Base-by-base conservation (phyloP, 2,113 vertebrate genomes). In the Rhinichthys klamathensis region DNA sequence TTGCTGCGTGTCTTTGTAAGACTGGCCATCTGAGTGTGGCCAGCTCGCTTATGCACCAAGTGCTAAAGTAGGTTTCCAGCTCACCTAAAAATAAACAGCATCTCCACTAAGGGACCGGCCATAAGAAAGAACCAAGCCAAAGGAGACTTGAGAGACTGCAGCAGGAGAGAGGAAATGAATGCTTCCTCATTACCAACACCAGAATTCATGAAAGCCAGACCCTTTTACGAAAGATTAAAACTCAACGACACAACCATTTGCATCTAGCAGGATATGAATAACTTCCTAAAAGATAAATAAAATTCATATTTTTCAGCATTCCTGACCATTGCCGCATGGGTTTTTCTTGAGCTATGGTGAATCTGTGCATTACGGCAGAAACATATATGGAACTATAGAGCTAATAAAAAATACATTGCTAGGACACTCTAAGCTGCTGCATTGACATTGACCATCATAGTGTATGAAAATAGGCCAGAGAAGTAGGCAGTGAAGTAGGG, bases 61-160 rank as follows among this genome's bases (percentile, higher is more conserved):
- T 89, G 85, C 87, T 82, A 91, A 95, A 95, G 91, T 95, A 94
- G 95, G 94, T 95, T 95, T 95, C 91, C 91, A 95, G 95, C 92
- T 92, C 95, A 95, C 91, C 94, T 95, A 95, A 93, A 95, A 95
- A 94, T 95, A 95, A 93, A 91, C 88, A 74, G 75, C 70, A 51
- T 90, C 90, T 92, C 85, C 85, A 87, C 90, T 91, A 61, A 86
- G 90, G 90, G 88, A 84, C 80, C 73, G 54, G 77, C 56, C 74
- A 32, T 58, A 80, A 85, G 86, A 89, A 74, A 86, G 82, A 88
- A 81, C 51, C 79, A 78, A 67, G 75, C 84, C 83, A 44, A 51
- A 46, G n/a, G 79, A 87, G 85, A 67, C 32, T 80, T 80, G 69
- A 75, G 46, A 74, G 67, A 86, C 80, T 88, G 91, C 88, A 88